Conservation (phyloP, 2,888 invertebrate genomes). For the Drosophila mulleri region DNA sequence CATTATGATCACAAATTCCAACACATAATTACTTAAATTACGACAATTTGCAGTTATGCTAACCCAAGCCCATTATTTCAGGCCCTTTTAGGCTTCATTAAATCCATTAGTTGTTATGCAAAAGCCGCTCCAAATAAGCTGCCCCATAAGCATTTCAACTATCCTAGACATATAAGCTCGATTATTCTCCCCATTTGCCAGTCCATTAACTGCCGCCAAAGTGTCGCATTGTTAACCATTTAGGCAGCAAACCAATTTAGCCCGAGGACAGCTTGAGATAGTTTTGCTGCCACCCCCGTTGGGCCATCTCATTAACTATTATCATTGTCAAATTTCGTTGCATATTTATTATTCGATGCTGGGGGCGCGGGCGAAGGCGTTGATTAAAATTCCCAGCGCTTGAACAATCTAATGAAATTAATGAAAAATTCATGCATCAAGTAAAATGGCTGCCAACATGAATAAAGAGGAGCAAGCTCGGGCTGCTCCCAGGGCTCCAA, state of each 20-base stretch:
- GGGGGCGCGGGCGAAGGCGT: constrained; percentile 17
- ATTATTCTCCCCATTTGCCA: constrained; percentile 27
- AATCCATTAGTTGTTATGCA: constrained; percentile 20
- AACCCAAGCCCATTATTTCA: not conserved
- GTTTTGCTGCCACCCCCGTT: constrained; percentile 28
- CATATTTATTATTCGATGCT: constrained; percentile 36
- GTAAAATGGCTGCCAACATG: constrained; percentile 30
- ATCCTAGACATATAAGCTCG: not conserved
- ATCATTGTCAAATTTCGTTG: constrained; percentile 56
- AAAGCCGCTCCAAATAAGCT: constrained; percentile 7
- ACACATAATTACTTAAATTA: not conserved
- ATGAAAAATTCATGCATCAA: constrained; percentile 67
- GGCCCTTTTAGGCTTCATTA: constrained; percentile 4
- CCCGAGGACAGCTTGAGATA: constrained; percentile 27
- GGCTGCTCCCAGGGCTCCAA: constrained; percentile 5
- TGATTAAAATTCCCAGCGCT: constrained; percentile 61
- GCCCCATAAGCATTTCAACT: constrained; percentile 16
- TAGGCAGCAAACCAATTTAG: constrained; percentile 37
- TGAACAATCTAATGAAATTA: constrained; percentile 62
- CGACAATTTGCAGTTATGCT: not conserved
- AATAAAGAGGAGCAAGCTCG: not conserved
- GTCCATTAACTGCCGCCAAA: constrained; percentile 46
- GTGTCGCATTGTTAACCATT: constrained; percentile 42
- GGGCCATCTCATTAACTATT: constrained; percentile 52
- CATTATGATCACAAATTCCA: not conserved